phyloP scores from a whole-genome alignment of 2,797 vertebrate genomes.

The Yasuhikotakia modesta region DNA sequence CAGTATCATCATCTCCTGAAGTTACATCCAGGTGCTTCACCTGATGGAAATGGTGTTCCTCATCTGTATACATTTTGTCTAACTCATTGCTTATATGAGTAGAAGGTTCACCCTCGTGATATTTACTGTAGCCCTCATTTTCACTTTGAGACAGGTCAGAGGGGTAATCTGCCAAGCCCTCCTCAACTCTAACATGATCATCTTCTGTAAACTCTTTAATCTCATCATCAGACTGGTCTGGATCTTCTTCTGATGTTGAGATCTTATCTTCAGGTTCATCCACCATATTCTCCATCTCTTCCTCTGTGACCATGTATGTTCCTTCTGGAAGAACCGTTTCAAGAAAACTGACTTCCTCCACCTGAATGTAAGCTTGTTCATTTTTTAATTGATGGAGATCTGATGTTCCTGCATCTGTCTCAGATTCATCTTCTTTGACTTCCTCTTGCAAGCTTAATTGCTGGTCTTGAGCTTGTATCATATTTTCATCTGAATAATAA shows the following conservation, averaged over 20 bases:
- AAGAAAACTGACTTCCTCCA: neutral
- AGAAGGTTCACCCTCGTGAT: conserved; percentile 24
- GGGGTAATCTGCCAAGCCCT: conserved; percentile 76
- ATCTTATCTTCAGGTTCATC: conserved; percentile 12
- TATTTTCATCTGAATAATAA: conserved; percentile 58
- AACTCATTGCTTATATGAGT: neutral
- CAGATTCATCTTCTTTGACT: neutral
- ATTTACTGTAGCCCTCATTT: conserved; percentile 54
- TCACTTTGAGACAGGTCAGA: conserved; percentile 74
- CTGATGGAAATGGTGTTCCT: conserved; percentile 5
- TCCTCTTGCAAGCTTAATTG: conserved; percentile 6
- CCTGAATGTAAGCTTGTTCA: conserved; percentile 10
- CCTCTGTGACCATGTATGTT: conserved; percentile 15
- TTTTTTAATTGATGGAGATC: conserved; percentile 19
- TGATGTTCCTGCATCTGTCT: conserved; percentile 9
- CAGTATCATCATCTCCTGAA: conserved; percentile 14
- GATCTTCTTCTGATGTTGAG: conserved; percentile 46
- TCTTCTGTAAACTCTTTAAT: conserved; percentile 75
- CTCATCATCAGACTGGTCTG: conserved; percentile 50
- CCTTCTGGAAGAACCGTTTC: neutral
- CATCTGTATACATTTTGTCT: neutral
- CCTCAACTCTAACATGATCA: conserved; percentile 74
- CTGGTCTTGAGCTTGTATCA: conserved; percentile 58
- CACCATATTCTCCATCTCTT: conserved; percentile 32
- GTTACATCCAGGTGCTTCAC: neutral